These are phyloP conservation scores for Aphelenchoides fujianensis DNA, from an alignment of 1,140 invertebrate species.

Conservation along the genomic window DNA sequence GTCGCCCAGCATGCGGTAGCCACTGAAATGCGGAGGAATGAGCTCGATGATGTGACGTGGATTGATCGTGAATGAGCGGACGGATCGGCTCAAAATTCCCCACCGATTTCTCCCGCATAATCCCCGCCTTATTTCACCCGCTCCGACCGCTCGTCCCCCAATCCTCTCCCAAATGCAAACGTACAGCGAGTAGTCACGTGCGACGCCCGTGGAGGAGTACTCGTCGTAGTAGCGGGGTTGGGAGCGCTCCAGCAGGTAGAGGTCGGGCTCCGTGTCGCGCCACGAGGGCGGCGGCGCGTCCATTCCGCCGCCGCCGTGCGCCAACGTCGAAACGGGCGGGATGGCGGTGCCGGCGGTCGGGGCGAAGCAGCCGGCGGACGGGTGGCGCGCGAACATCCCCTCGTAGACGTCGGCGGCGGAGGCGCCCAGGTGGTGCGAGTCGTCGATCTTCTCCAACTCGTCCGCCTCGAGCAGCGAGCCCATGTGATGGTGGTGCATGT, in stretches of 20 bases:
- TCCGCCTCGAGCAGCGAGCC: not conserved
- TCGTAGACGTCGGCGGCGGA: not conserved
- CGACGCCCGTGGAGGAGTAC: constrained; percentile 18
- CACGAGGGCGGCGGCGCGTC: constrained; percentile 3
- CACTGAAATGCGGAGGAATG: not conserved
- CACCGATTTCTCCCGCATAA: no score
- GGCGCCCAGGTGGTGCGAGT: no score
- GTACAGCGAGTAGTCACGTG: constrained; percentile 19
- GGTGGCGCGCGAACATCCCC: not conserved
- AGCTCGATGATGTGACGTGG: no score
- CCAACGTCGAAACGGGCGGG: constrained; percentile 20
- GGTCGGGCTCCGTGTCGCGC: constrained; percentile 14
- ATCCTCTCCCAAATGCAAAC: not conserved
- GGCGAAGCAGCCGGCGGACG: not conserved
- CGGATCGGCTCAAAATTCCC: no score
- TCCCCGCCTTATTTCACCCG: no score
- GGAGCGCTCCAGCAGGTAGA: constrained; percentile 22
- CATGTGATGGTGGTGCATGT: not conserved
- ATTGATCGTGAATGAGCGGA: no score
- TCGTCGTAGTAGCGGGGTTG: constrained; percentile 30
- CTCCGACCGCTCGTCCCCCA: no score
- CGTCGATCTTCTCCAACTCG: constrained; percentile 19
- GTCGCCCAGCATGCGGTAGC: not conserved
- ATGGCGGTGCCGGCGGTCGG: constrained; percentile 12
- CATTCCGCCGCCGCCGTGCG: constrained; percentile 16